phyloP scores from a whole-genome alignment of 2,888 invertebrate species.

The Tachina lurida region DNA sequence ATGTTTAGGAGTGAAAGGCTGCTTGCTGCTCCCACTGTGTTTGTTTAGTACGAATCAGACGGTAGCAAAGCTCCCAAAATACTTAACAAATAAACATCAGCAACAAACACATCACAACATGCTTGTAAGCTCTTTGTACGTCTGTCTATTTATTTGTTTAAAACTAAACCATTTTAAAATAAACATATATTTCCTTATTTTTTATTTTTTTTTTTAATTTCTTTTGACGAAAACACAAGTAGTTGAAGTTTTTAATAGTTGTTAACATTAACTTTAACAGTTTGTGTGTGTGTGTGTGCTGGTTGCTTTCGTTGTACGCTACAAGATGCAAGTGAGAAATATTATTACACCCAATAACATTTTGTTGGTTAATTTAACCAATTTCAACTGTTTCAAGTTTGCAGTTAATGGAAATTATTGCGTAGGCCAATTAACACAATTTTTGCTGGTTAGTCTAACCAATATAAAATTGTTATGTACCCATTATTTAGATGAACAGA shows the following conservation, averaged over 20 bases:
- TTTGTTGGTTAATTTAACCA: no score
- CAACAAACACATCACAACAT: slow-evolving; percentile 37
- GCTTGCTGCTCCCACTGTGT: slow-evolving; percentile 35
- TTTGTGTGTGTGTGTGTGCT: neutral
- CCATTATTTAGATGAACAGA: no score
- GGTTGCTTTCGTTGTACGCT: neutral
- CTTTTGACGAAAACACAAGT: slow-evolving; percentile 36
- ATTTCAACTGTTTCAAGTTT: no score
- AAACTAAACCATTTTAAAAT: slow-evolving; percentile 45
- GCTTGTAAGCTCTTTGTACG: slow-evolving; percentile 30
- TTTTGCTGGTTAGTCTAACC: no score
- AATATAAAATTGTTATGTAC: no score
- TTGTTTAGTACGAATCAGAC: slow-evolving; percentile 47
- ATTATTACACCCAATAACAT: neutral
- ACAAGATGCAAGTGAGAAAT: neutral
- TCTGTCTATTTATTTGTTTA: slow-evolving; percentile 57
- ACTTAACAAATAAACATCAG: slow-evolving; percentile 54
- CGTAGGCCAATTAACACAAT: no score
- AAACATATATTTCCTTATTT: neutral
- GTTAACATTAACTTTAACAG: slow-evolving; percentile 56
- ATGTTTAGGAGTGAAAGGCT: slow-evolving; percentile 32
- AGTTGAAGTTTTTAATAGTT: slow-evolving; percentile 27
- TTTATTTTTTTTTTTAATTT: slow-evolving; percentile 1
- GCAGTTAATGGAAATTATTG: no score
- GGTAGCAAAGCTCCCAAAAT: slow-evolving; percentile 59